Conservation (phyloP, 1,140 invertebrate species). For the Riptortus pedestris region DNA sequence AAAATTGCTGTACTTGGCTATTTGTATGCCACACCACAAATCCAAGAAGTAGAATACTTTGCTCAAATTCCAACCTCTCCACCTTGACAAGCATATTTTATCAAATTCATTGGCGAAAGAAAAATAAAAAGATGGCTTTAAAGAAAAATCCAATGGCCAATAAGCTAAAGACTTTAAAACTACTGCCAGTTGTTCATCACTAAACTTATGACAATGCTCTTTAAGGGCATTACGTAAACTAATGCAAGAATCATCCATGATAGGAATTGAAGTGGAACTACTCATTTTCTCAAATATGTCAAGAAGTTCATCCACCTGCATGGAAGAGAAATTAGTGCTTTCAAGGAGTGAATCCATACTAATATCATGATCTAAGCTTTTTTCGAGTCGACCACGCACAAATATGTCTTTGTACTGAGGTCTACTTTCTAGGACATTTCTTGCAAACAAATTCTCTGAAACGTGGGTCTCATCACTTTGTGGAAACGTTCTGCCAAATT, state of each 20-base stretch:
- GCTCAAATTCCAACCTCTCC: neutral
- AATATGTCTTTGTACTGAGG: neutral
- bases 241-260: neutral
- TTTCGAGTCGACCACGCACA: neutral
- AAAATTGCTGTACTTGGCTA: constrained; percentile 18
- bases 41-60: constrained; percentile 22
- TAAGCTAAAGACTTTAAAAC: neutral
- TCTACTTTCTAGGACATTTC: neutral
- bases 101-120: constrained; percentile 17
- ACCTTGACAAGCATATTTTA: neutral
- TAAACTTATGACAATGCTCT: neutral
- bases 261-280: neutral
- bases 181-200: neutral
- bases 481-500: too few relatives aligned
- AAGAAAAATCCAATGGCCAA: neutral
- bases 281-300: neutral
- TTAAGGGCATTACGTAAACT: neutral
- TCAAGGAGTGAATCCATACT: neutral
- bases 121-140: neutral
- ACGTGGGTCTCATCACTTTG: neutral
- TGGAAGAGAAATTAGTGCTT: neutral
- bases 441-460: neutral
- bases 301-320: neutral
- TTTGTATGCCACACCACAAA: constrained; percentile 15
- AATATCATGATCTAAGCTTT: neutral